These are phyloP conservation scores for Phengaris arion DNA, from an alignment of 2,888 invertebrate genomes.

Conservation along the genomic window DNA sequence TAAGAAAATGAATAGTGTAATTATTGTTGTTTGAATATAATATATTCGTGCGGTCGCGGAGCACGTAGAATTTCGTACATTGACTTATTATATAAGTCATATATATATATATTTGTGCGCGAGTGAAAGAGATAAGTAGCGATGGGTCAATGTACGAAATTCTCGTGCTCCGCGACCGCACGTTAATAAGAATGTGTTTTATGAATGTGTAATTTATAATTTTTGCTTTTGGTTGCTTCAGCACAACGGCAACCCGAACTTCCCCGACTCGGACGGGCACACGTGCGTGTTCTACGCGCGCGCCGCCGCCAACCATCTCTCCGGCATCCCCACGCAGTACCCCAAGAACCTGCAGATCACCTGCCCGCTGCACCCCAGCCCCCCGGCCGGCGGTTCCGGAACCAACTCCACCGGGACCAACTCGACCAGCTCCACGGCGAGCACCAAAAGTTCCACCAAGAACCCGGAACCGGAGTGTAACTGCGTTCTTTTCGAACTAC, in stretches of 20 bases:
- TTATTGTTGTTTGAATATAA: too few relatives aligned
- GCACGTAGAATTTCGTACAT: too few relatives aligned
- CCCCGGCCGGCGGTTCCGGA: slow-evolving; percentile 48
- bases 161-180: too few relatives aligned
- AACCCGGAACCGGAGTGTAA: slow-evolving; percentile 71
- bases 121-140: too few relatives aligned
- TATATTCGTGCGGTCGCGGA: too few relatives aligned
- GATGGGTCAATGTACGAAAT: too few relatives aligned
- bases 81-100: too few relatives aligned
- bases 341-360: slow-evolving; percentile 61
- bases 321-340: slow-evolving; percentile 66
- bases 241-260: slow-evolving; percentile 96
- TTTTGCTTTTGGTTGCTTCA: slow-evolving; percentile 55
- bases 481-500: slow-evolving; percentile 68
- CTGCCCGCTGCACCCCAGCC: slow-evolving; percentile 65
- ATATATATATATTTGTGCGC: too few relatives aligned
- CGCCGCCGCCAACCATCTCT: slow-evolving; percentile 73
- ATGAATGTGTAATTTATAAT: too few relatives aligned
- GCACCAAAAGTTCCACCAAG: slow-evolving; percentile 53
- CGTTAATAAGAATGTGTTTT: too few relatives aligned
- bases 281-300: slow-evolving; percentile 76
- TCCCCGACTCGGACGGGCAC: slow-evolving; percentile 84
- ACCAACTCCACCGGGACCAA: slow-evolving; percentile 45
- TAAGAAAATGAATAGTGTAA: too few relatives aligned
- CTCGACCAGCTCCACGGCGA: slow-evolving; percentile 43